Conservation (phyloP, 2,888 invertebrate species). For the Tetranychus piercei region DNA sequence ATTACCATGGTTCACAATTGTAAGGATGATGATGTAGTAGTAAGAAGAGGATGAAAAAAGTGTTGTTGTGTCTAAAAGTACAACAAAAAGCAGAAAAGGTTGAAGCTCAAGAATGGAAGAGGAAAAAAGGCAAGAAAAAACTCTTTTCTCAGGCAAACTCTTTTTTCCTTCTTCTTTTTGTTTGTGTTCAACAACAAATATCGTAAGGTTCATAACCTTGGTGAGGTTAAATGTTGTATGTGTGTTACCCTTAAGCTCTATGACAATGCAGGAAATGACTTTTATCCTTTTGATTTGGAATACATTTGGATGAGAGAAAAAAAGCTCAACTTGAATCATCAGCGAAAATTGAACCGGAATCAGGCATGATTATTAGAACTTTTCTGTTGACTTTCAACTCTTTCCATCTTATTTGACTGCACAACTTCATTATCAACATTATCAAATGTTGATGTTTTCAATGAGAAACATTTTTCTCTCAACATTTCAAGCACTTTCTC, state of each 20-base stretch:
- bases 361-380: background rate
- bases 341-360: background rate
- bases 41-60: background rate
- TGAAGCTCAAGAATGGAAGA: background rate
- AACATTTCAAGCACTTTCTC: too few species aligned
- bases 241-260: background rate
- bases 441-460: too few species aligned
- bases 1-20: background rate
- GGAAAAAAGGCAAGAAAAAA: background rate
- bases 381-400: too few species aligned
- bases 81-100: background rate
- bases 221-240: background rate
- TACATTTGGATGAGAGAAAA: background rate
- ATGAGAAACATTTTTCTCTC: too few species aligned
- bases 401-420: too few species aligned
- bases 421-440: too few species aligned
- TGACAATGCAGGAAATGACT: background rate
- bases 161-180: too few species aligned
- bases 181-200: too few species aligned
- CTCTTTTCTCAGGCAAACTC: background rate
- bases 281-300: background rate
- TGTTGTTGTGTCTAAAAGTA: background rate
- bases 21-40: background rate
- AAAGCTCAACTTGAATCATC: background rate
- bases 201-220: background rate